Evolutionary conservation across 2,797 vertebrate species (phyloP).

Genomic region (Arrhamphus sclerolepis): DNA sequence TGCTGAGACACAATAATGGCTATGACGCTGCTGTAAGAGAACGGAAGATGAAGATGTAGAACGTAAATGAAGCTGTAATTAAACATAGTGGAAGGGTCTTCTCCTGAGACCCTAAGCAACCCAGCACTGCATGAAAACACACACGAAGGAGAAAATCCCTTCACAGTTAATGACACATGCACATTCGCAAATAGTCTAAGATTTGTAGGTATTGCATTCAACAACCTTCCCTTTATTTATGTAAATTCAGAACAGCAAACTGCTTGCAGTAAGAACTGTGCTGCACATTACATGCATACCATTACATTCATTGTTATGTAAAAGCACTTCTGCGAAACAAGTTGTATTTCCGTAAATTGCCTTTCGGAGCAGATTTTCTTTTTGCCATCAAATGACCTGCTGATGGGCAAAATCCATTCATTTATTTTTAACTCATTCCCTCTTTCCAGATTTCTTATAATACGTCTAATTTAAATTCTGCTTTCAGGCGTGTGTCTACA

Average conservation of each 20-base stretch:
- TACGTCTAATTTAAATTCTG: slow-evolving; percentile 47
- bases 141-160: not conserved
- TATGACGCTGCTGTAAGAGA: slow-evolving; percentile 40
- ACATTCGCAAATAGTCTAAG: slow-evolving; percentile 21
- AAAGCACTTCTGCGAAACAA: slow-evolving; percentile 43
- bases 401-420: slow-evolving; percentile 37
- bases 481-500: slow-evolving; percentile 47
- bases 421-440: slow-evolving; percentile 33
- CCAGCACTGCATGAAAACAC: not conserved
- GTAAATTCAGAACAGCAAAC: slow-evolving; percentile 32
- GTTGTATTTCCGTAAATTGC: slow-evolving; percentile 51
- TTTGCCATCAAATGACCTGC: slow-evolving; percentile 35
- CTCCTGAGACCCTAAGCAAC: slow-evolving; percentile 17
- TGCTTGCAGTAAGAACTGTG: slow-evolving; percentile 26
- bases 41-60: too few species aligned
- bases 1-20: slow-evolving; percentile 33
- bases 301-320: slow-evolving; percentile 57
- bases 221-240: slow-evolving; percentile 45
- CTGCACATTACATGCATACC: slow-evolving; percentile 39
- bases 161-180: slow-evolving; percentile 39
- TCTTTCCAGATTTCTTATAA: slow-evolving; percentile 35
- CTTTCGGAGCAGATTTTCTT: slow-evolving; percentile 18
- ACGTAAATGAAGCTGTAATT: slow-evolving; percentile 35
- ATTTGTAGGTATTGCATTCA: slow-evolving; percentile 20
- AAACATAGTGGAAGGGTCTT: slow-evolving; percentile 17